These are phyloP conservation scores for Alcis repandata DNA, from an alignment of 2,888 invertebrate genomes.

Conservation along the genomic window DNA sequence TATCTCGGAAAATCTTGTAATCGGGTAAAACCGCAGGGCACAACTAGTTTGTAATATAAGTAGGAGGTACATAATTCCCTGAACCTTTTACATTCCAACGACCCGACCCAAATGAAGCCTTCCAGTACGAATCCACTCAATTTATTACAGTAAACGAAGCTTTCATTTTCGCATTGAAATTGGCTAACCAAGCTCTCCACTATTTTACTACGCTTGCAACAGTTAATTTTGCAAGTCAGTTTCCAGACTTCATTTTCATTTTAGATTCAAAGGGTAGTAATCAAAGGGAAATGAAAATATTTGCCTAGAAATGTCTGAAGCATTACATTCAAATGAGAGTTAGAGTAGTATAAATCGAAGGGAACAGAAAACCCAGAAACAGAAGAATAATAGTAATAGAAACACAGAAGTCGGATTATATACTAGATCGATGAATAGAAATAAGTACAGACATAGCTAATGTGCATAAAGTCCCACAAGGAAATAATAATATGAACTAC, in stretches of 20 bases:
- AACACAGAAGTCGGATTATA: no score
- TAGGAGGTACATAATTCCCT: neutral
- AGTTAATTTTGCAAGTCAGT: constrained; percentile 7
- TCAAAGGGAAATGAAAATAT: neutral
- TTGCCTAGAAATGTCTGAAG: neutral
- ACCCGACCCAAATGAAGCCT: constrained; percentile 1
- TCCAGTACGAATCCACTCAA: constrained; percentile 3
- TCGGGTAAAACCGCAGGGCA: no score
- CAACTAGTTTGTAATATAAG: neutral
- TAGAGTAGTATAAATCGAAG: no score
- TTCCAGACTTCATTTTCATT: constrained; percentile 8
- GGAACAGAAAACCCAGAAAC: neutral
- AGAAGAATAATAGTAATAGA: neutral
- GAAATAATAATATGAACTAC: no score
- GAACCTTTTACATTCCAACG: neutral
- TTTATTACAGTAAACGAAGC: neutral
- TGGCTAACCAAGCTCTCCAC: neutral
- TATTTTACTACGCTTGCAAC: neutral
- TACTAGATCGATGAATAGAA: no score
- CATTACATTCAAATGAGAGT: no score
- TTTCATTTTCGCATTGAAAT: constrained; percentile 14
- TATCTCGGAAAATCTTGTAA: no score
- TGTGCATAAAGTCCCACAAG: no score
- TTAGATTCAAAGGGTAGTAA: neutral
- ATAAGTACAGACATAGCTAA: no score